Evolutionary conservation across 2,113 vertebrate genomes (phyloP), one percentile per base, ranked within the genome.

Genomic region (Pachycephala philippinensis): DNA sequence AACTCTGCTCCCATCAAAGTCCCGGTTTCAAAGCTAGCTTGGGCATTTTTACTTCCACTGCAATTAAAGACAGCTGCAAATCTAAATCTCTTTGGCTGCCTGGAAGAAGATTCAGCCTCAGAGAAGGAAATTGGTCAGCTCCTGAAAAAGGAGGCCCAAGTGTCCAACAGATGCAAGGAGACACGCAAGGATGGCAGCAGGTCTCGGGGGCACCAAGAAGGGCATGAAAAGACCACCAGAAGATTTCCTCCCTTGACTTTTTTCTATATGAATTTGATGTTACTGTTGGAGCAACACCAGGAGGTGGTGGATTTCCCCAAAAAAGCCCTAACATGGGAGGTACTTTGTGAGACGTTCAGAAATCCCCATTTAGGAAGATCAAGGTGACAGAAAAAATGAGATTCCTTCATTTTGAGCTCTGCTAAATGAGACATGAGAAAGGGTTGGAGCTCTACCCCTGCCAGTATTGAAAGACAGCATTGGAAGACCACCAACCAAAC

Each of bases 1-100:
- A 52, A 28, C 70, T 49, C 66, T 57, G 26, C 42, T 83, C 61
- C 31, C 59, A 37, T 15, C 16, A 78, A 93, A 69, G 39, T 37
- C 82, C 56, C 0, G 0, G 52, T 59, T 93, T 78, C 69, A 82
- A 84, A 84, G 65, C 74, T 31, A 45, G 85, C 90, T 50, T 54
- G 75, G 66, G 57, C 88, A 79, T 91, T 92, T 95, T 90, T 68
- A 85, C 35, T 87, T 94, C 47, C 54, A 77, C 69, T 0, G 9
- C 91, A 83, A 86, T 83, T 90, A 88, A 92, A 90, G 75, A 85
- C 91, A 96, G 94, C 89, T 95, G 91, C 79, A 95, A 82, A 95
- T 49, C 66, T 56, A 56, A 82, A 88, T 76, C 70, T 71, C 70
- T 80, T 42, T 10, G 14, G 35, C 74, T 85, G 82, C 75, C 61